Conservation (phyloP, 2,888 invertebrate species). For the Lasioglossum leucozonium region DNA sequence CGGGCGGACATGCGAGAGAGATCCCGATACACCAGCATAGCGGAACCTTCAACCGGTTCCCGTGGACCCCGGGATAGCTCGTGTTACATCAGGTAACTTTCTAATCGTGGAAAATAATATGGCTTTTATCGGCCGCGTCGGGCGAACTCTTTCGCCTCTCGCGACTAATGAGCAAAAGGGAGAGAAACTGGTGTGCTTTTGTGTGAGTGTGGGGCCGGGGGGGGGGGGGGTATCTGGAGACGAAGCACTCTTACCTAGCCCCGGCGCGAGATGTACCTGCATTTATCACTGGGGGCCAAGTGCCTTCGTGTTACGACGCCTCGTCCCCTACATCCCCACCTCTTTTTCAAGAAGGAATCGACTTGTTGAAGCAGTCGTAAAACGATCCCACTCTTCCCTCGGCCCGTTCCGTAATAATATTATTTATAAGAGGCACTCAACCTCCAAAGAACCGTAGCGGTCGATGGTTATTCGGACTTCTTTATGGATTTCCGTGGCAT, state of each 20-base stretch:
- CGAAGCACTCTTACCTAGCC: neutral
- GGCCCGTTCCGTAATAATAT: constrained; percentile 9
- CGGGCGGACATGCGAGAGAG: neutral
- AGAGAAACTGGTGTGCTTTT: neutral
- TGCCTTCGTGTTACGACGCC: constrained; percentile 19
- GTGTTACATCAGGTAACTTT: constrained; percentile 52
- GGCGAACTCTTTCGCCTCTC: constrained; percentile 30
- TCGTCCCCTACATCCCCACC: neutral
- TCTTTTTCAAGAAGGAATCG: constrained; percentile 10
- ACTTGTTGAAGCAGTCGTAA: constrained; percentile 23
- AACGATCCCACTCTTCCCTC: neutral
- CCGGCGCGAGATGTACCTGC: neutral
- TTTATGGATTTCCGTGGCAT: neutral
- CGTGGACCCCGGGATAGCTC: constrained; percentile 29
- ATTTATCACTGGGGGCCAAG: constrained; percentile 25
- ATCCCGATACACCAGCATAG: constrained; percentile 32
- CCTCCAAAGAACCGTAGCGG: constrained; percentile 21
- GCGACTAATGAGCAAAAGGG: constrained; percentile 12
- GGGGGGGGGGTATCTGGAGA: no score
- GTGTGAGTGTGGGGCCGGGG: no score
- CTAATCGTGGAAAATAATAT: constrained; percentile 57
- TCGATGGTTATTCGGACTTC: neutral
- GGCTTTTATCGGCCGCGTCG: constrained; percentile 45
- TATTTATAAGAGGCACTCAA: constrained; percentile 24
- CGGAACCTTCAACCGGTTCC: constrained; percentile 56